phyloP scores from a whole-genome alignment of 2,113 vertebrate species.

The Catagonus wagneri region DNA sequence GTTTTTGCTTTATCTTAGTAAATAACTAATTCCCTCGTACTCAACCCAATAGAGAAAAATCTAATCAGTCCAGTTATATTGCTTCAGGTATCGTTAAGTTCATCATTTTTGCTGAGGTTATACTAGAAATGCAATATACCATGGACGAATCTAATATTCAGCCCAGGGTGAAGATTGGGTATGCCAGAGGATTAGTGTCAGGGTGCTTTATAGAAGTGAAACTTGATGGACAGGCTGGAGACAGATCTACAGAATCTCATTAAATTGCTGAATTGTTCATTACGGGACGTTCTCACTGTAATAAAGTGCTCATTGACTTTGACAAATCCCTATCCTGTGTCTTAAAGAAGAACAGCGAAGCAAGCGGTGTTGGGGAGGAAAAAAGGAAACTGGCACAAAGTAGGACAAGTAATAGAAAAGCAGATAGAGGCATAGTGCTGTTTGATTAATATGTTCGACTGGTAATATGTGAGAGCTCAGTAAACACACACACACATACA shows the following conservation, averaged over 20 bases:
- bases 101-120: conserved; percentile 92
- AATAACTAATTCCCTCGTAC: conserved; percentile 89
- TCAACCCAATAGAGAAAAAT: conserved; percentile 88
- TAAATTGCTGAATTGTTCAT: conserved; percentile 94
- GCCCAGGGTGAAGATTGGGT: conserved; percentile 91
- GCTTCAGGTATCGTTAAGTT: conserved; percentile 92
- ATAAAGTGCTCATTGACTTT: conserved; percentile 94
- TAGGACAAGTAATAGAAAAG: conserved; percentile 85
- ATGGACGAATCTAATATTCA: conserved; percentile 93
- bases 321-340: conserved; percentile 90
- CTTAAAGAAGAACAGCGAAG: conserved; percentile 89
- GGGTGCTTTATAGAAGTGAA: conserved; percentile 92
- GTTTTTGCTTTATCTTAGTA: conserved; percentile 89
- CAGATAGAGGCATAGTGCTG: conserved; percentile 56
- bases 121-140: conserved; percentile 91
- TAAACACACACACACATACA: background rate
- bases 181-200: conserved; percentile 93
- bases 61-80: conserved; percentile 90
- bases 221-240: conserved; percentile 92
- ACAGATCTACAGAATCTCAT: conserved; percentile 94
- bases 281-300: conserved; percentile 90
- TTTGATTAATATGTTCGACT: conserved; percentile 81
- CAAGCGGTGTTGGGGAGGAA: conserved; percentile 83
- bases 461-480: conserved; percentile 49
- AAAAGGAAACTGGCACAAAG: conserved; percentile 86